Conservation (phyloP, 2,888 invertebrate species). For the Hirtodrosophila duncani region DNA sequence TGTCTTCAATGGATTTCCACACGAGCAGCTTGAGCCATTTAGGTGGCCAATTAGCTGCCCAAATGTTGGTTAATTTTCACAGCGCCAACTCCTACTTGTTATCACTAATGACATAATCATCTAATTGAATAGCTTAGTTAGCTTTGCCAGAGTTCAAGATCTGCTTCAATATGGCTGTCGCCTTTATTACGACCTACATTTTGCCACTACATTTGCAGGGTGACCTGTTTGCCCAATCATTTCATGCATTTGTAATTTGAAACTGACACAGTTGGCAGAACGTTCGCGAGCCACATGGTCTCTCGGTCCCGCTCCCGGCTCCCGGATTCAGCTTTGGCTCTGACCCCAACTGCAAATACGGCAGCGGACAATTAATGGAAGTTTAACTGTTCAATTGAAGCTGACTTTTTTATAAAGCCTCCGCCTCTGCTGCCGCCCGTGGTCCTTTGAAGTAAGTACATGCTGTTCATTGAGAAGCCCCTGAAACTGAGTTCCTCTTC, state of each 20-base stretch:
- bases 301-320: too few species aligned
- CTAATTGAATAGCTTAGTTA: constrained; percentile 59
- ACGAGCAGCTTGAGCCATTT: constrained; percentile 62
- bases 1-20: constrained; percentile 53
- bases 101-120: constrained; percentile 63
- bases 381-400: constrained; percentile 76
- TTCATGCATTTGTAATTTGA: constrained; percentile 63
- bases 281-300: neutral
- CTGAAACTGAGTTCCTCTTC: neutral
- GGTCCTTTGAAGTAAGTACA: constrained; percentile 55
- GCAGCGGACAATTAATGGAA: constrained; percentile 73
- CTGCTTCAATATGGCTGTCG: neutral
- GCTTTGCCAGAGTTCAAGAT: neutral
- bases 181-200: constrained; percentile 18
- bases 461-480: constrained; percentile 49
- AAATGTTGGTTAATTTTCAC: constrained; percentile 70
- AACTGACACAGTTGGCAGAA: constrained; percentile 59
- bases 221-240: constrained; percentile 60
- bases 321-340: too few species aligned
- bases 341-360: constrained; percentile 37
- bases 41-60: constrained; percentile 69
- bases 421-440: constrained; percentile 12
- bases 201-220: constrained; percentile 45
- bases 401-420: constrained; percentile 44
- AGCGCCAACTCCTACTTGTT: constrained; percentile 31